Evolutionary conservation across 2,113 vertebrate species (phyloP).

Genomic region (Anhinga rufa): DNA sequence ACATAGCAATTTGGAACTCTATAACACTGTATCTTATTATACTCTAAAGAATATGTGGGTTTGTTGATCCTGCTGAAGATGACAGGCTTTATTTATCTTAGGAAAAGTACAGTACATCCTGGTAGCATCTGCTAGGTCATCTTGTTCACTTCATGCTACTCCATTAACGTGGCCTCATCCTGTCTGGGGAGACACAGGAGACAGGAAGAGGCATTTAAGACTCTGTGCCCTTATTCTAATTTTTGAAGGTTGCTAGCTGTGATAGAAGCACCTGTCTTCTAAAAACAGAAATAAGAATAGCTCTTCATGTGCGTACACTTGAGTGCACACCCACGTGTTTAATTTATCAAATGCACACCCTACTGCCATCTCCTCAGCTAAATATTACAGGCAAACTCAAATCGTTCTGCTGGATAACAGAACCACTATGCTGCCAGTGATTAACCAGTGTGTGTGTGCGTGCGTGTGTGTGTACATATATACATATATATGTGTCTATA

Average conservation of each 20-base stretch:
- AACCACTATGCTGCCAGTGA: background rate
- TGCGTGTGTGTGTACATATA: background rate
- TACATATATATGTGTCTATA: rapidly evolving
- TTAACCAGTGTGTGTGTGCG: background rate
- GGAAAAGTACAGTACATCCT: background rate
- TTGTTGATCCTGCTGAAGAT: background rate
- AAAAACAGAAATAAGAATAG: background rate
- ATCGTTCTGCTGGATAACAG: background rate
- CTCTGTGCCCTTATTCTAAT: background rate
- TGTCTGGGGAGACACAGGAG: background rate
- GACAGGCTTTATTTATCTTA: background rate
- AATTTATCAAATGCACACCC: background rate
- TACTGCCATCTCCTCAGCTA: background rate
- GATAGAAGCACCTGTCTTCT: background rate
- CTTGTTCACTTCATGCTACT: background rate
- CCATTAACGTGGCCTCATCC: background rate
- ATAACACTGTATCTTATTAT: background rate
- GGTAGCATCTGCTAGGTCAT: background rate
- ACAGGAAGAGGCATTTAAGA: background rate
- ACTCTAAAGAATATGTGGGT: background rate
- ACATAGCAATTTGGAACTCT: background rate
- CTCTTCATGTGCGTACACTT: background rate
- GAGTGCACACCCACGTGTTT: background rate
- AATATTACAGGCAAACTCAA: background rate
- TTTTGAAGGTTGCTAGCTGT: background rate